These are phyloP conservation scores for Aplocera efformata DNA, from an alignment of 2,888 invertebrate genomes.

Conservation along the genomic window DNA sequence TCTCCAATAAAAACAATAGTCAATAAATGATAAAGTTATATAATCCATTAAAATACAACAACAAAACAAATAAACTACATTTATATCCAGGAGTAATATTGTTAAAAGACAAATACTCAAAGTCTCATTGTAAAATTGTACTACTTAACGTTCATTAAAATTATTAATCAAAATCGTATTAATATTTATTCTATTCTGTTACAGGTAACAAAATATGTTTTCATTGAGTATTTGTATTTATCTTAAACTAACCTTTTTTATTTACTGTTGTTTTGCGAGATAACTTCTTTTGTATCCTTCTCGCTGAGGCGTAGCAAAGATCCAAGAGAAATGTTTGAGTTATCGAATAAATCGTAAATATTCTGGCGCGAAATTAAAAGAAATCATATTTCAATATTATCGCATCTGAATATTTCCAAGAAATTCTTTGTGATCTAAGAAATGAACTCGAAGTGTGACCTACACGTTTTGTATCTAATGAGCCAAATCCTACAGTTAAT, in stretches of 20 bases:
- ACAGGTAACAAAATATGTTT: conserved; percentile 49
- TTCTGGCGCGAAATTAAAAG: conserved; percentile 35
- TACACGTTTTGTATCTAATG: conserved; percentile 28
- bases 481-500: conserved; percentile 25
- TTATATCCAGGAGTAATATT: conserved; percentile 47
- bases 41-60: conserved; percentile 77
- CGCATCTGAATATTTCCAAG: conserved; percentile 43
- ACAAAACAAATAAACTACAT: conserved; percentile 70
- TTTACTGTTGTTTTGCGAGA: conserved; percentile 13
- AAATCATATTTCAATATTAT: conserved; percentile 61
- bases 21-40: conserved; percentile 64
- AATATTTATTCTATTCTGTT: conserved; percentile 31
- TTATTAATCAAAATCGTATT: conserved; percentile 37
- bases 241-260: conserved; percentile 44
- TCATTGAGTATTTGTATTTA: conserved; percentile 76
- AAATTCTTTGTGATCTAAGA: conserved; percentile 45
- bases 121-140: conserved; percentile 36
- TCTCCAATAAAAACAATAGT: conserved; percentile 62
- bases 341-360: conserved; percentile 50
- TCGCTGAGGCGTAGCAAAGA: conserved; percentile 38
- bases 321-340: conserved; percentile 32
- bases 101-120: conserved; percentile 76
- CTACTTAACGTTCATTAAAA: conserved; percentile 35
- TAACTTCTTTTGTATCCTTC: conserved; percentile 34
- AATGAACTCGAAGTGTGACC: conserved; percentile 23